Conservation (phyloP, 1,140 invertebrate species). For the Drosophila grimshawi region DNA sequence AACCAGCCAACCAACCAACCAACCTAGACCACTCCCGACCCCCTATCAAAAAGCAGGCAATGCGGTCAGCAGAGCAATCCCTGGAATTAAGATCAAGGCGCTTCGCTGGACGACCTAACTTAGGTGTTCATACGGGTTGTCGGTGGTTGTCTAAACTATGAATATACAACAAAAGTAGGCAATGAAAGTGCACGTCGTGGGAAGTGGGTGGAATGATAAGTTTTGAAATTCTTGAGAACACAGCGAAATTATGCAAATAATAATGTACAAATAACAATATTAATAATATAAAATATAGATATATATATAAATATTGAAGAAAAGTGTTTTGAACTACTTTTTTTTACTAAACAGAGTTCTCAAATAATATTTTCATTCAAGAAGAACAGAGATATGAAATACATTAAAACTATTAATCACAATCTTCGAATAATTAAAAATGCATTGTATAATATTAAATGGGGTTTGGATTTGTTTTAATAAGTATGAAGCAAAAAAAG, state of each 20-base stretch:
- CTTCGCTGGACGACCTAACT: conserved; percentile 7
- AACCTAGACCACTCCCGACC: background rate
- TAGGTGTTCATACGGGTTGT: conserved; percentile 2
- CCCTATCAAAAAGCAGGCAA: background rate
- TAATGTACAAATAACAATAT: too few species aligned
- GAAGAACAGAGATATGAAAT: too few species aligned
- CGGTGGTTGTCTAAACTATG: conserved; percentile 50
- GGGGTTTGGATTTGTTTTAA: too few species aligned
- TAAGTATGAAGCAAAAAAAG: too few species aligned
- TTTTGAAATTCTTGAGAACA: background rate
- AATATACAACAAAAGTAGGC: conserved; percentile 62
- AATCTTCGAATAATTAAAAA: too few species aligned
- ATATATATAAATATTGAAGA: too few species aligned
- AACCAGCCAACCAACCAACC: background rate
- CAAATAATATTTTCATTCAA: too few species aligned
- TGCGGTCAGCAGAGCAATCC: conserved; percentile 46
- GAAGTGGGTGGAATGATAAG: conserved; percentile 1
- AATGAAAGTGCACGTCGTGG: conserved; percentile 30
- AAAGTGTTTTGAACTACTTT: too few species aligned
- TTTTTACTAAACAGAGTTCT: too few species aligned
- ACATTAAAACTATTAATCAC: too few species aligned
- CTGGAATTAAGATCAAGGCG: conserved; percentile 65
- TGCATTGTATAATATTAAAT: too few species aligned
- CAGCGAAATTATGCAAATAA: background rate
- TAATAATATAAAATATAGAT: background rate